Conservation (phyloP, 2,797 vertebrate species). For the Sebastes taczanowskii region DNA sequence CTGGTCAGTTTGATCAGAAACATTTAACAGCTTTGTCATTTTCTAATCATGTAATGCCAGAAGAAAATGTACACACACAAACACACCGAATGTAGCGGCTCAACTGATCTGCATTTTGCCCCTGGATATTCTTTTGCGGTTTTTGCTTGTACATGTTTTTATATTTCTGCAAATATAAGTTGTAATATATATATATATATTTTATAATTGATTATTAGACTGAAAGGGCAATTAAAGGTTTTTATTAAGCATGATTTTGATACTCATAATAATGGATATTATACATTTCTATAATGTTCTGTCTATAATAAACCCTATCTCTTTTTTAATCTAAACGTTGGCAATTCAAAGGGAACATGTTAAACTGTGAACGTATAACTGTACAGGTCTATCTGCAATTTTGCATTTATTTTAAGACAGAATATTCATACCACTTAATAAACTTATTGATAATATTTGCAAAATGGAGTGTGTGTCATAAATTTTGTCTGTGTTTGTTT, state of each 20-base stretch:
- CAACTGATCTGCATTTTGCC: conserved; percentile 63
- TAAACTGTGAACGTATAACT: conserved; percentile 96
- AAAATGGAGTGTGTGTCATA: conserved; percentile 37
- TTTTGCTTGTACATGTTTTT: conserved; percentile 76
- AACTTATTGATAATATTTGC: conserved; percentile 81
- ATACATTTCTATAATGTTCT: conserved; percentile 89
- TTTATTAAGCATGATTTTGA: conserved; percentile 87
- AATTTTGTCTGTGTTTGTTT: neutral
- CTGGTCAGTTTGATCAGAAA: conserved; percentile 40
- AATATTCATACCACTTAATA: conserved; percentile 91
- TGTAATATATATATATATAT: conserved; percentile 84
- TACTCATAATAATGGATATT: conserved; percentile 78
- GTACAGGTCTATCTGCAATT: conserved; percentile 85
- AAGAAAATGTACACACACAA: neutral
- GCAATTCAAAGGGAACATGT: conserved; percentile 92
- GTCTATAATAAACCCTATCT: conserved; percentile 86
- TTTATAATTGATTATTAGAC: conserved; percentile 85
- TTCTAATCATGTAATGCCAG: conserved; percentile 13
- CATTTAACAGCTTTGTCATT: conserved; percentile 23
- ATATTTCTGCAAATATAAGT: conserved; percentile 88
- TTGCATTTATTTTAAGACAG: conserved; percentile 84
- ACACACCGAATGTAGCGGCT: conserved; percentile 67
- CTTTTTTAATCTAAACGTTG: conserved; percentile 80
- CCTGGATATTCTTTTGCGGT: conserved; percentile 38
- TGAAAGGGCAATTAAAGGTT: conserved; percentile 91